These are phyloP conservation scores for Gryon sp. DNA, from an alignment of 1,140 invertebrate genomes.

Conservation along the genomic window DNA sequence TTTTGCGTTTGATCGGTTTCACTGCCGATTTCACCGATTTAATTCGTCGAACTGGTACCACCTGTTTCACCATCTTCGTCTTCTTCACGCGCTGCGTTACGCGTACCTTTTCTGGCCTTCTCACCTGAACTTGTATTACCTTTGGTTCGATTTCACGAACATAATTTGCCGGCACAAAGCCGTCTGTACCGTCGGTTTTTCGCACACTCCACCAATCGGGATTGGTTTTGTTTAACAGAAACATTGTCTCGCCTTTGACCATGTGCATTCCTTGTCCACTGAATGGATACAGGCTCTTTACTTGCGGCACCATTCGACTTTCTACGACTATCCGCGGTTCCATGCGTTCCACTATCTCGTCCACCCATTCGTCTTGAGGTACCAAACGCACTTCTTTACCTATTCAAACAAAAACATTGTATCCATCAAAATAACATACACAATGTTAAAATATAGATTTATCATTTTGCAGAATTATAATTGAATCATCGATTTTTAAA, in stretches of 20 bases:
- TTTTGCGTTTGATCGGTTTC: conserved; percentile 80
- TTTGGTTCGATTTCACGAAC: conserved; percentile 95
- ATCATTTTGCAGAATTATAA: too few species aligned
- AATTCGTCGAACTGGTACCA: conserved; percentile 86
- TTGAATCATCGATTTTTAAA: too few species aligned
- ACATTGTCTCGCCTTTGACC: conserved; percentile 92
- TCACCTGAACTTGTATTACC: conserved; percentile 89
- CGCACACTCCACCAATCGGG: conserved; percentile 99
- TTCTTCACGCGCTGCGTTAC: conserved; percentile 93
- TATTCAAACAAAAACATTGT: conserved; percentile 8
- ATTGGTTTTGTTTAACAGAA: conserved; percentile 96
- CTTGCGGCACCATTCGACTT: conserved; percentile 92
- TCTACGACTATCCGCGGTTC: conserved; percentile 92
- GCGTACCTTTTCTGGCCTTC: conserved; percentile 90
- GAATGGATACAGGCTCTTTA: conserved; percentile 93
- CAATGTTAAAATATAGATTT: too few species aligned
- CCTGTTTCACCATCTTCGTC: conserved; percentile 91
- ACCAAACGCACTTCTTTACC: conserved; percentile 87
- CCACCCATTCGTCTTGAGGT: conserved; percentile 94
- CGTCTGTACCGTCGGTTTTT: conserved; percentile 93
- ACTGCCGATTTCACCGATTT: conserved; percentile 80
- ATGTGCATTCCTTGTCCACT: conserved; percentile 96
- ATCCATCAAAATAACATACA: neutral
- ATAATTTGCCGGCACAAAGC: conserved; percentile 99
- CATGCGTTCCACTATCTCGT: conserved; percentile 91